phyloP scores from a whole-genome alignment of 2,797 vertebrate genomes.

The Tragopan temminckii region DNA sequence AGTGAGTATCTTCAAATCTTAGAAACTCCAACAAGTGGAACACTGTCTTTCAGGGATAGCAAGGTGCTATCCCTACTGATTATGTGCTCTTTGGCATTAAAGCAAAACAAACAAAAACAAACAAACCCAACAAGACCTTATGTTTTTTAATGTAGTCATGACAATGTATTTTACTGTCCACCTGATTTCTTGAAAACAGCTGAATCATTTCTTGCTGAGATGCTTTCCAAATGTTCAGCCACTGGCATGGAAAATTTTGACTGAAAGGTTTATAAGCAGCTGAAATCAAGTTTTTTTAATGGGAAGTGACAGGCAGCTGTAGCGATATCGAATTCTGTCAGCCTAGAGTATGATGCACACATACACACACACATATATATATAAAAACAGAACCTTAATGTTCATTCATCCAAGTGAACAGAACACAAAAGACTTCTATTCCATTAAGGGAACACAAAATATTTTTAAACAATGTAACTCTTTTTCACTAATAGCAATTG shows the following conservation, averaged over 20 bases:
- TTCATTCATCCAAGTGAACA: neutral
- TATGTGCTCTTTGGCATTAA: neutral
- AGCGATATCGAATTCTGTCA: neutral
- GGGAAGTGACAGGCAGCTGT: neutral
- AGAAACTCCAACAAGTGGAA: neutral
- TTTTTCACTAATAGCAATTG: neutral
- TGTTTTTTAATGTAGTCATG: neutral
- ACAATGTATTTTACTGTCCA: neutral
- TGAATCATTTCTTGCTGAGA: slow-evolving; percentile 40
- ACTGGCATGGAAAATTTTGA: neutral
- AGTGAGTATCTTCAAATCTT: neutral
- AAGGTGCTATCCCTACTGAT: neutral
- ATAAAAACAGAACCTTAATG: neutral
- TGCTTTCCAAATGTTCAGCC: neutral
- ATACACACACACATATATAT: neutral
- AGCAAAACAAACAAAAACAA: neutral
- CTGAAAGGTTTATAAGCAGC: neutral
- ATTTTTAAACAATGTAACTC: neutral
- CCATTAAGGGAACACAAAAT: neutral
- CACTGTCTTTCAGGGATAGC: neutral
- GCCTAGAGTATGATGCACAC: neutral
- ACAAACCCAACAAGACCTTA: accelerated
- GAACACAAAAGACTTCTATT: neutral
- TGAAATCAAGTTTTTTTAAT: neutral
- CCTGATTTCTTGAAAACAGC: neutral